These are phyloP conservation scores for Delphinus delphis DNA, from an alignment of 2,113 vertebrate species.

Conservation along the genomic window DNA sequence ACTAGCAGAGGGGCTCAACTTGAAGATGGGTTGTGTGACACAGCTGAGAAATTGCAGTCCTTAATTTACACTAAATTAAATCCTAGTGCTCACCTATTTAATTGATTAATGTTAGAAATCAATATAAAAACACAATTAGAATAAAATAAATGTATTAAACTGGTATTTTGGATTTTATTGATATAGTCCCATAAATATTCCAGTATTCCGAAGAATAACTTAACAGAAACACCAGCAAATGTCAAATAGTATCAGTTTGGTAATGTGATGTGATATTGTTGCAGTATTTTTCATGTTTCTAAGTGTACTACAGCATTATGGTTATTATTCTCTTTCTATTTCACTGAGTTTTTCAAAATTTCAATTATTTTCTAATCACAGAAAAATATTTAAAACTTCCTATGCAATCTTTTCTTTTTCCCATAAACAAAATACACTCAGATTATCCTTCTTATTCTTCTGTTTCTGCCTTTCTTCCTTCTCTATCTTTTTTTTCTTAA, in stretches of 20 bases:
- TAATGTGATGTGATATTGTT: neutral
- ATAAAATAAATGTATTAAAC: neutral
- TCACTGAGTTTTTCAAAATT: neutral
- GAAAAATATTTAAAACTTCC: neutral
- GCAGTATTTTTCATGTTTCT: neutral
- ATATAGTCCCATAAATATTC: neutral
- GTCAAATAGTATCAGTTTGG: neutral
- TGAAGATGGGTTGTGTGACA: neutral
- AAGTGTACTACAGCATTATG: neutral
- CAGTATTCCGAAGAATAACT: neutral
- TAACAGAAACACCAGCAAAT: neutral
- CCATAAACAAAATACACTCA: neutral
- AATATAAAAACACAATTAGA: neutral
- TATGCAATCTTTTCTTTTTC: neutral
- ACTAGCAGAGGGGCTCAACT: neutral
- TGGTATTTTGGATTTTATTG: neutral
- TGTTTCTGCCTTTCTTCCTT: neutral
- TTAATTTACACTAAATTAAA: neutral
- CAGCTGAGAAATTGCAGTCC: neutral
- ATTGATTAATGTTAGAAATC: neutral
- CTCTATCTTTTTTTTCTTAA: neutral
- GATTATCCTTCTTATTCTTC: neutral
- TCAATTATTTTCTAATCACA: neutral
- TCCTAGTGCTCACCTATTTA: neutral
- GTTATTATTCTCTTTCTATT: neutral